Evolutionary conservation across 2,113 vertebrate genomes (phyloP).

Genomic region (Megaceryle maxima): DNA sequence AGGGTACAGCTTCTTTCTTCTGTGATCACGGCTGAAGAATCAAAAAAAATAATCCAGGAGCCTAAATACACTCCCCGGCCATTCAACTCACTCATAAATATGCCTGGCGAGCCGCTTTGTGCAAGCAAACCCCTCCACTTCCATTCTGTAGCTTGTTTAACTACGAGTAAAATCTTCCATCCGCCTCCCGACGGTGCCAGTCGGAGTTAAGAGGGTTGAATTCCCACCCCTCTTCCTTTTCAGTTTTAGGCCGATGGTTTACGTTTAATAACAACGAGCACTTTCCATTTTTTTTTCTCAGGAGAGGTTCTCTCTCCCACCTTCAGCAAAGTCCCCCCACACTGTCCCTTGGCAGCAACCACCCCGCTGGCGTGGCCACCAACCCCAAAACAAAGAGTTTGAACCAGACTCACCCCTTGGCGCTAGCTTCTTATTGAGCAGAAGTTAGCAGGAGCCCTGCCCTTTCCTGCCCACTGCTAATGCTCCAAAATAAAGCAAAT

Average conservation of each 20-base stretch:
- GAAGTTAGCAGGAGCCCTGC: neutral
- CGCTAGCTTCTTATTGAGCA: neutral
- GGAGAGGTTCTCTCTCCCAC: neutral
- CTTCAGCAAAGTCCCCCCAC: neutral
- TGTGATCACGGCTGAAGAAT: constrained; percentile 12
- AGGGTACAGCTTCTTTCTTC: neutral
- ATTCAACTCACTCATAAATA: constrained; percentile 34
- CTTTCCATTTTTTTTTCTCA: neutral
- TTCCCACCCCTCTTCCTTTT: neutral
- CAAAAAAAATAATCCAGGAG: constrained; percentile 42
- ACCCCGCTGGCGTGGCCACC: neutral
- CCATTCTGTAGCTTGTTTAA: neutral
- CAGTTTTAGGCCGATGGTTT: neutral
- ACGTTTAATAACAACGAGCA: neutral
- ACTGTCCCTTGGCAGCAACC: neutral
- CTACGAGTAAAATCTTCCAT: neutral
- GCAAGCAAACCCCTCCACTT: neutral
- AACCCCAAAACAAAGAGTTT: constrained; percentile 32
- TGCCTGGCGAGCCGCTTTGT: neutral
- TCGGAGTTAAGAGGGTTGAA: neutral
- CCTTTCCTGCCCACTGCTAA: neutral
- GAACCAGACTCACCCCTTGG: neutral
- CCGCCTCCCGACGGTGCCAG: fast-evolving
- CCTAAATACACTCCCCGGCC: neutral
- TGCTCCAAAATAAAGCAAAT: neutral